Evolutionary conservation across 2,888 invertebrate species (phyloP).

Genomic region (Trissoscelio sp.): DNA sequence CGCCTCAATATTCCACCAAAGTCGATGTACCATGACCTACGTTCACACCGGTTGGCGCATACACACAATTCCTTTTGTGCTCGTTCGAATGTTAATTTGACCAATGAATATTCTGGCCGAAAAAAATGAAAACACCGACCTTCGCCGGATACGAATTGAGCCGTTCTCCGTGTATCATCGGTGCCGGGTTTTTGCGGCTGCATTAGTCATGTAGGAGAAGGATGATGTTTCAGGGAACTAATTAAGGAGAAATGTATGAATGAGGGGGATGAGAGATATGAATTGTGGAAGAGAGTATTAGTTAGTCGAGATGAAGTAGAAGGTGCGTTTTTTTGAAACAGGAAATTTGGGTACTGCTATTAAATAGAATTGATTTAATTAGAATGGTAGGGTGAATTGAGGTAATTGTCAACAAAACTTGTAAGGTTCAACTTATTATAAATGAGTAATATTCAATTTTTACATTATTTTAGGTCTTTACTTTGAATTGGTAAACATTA

Average conservation of each 20-base stretch:
- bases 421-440: no score
- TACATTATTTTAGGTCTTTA: no score
- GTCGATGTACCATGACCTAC: slow-evolving; percentile 57
- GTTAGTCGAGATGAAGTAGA: not conserved
- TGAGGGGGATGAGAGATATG: not conserved
- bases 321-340: no score
- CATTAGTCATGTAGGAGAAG: slow-evolving; percentile 28
- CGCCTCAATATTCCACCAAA: slow-evolving; percentile 43
- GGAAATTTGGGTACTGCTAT: no score
- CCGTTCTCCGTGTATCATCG: slow-evolving; percentile 25
- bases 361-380: no score
- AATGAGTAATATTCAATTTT: no score
- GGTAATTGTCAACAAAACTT: no score
- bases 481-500: no score
- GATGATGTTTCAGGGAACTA: slow-evolving; percentile 17
- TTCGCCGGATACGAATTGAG: slow-evolving; percentile 35
- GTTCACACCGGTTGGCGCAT: slow-evolving; percentile 31
- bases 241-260: slow-evolving; percentile 4
- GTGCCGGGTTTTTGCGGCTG: slow-evolving; percentile 18
- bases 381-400: no score
- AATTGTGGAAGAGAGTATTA: not conserved
- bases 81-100: slow-evolving; percentile 11
- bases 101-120: slow-evolving; percentile 11
- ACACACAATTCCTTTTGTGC: slow-evolving; percentile 68
- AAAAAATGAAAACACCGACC: slow-evolving; percentile 30